Conservation (phyloP, 2,113 vertebrate genomes). For the Pelecanus crispus region DNA sequence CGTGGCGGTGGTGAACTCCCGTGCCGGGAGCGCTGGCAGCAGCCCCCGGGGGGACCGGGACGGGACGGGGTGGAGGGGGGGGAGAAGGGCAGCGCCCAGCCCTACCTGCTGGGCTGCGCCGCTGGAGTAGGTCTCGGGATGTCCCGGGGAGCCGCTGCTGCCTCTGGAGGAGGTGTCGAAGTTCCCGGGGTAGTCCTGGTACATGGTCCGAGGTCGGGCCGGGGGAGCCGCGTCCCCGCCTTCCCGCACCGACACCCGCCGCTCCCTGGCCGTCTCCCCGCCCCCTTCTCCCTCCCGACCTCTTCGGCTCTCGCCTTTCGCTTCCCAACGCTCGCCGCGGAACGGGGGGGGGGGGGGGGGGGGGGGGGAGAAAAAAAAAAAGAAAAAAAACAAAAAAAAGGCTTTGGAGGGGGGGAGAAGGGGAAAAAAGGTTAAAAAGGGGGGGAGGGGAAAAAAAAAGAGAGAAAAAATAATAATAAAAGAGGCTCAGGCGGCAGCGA, state of each 20-base stretch:
- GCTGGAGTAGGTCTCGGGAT: conserved; percentile 88
- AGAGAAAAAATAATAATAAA: background rate
- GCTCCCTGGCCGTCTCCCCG: conserved; percentile 39
- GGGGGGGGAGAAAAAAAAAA: too few species aligned
- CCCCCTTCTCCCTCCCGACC: conserved; percentile 43
- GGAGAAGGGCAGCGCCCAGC: background rate
- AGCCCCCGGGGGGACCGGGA: background rate
- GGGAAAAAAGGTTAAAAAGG: background rate
- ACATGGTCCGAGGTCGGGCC: conserved; percentile 88
- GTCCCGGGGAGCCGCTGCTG: conserved; percentile 93
- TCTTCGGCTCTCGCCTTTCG: background rate
- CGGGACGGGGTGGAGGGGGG: too few species aligned
- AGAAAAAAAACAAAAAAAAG: background rate
- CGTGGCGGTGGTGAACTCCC: conserved; percentile 6
- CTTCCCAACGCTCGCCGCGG: background rate
- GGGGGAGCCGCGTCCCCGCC: conserved; percentile 68
- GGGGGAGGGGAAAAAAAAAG: too few species aligned
- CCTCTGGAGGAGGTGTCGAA: conserved; percentile 97
- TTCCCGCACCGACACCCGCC: conserved; percentile 47
- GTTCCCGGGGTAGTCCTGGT: conserved; percentile 96
- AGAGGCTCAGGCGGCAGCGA: background rate
- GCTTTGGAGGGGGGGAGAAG: background rate
- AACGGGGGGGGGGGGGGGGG: too few species aligned
- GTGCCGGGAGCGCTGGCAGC: background rate
- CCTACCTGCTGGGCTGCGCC: conserved; percentile 89